Evolutionary conservation across 2,888 invertebrate genomes (phyloP), one percentile per base, ranked within the genome.

Genomic region (Drosophila mimetica): DNA sequence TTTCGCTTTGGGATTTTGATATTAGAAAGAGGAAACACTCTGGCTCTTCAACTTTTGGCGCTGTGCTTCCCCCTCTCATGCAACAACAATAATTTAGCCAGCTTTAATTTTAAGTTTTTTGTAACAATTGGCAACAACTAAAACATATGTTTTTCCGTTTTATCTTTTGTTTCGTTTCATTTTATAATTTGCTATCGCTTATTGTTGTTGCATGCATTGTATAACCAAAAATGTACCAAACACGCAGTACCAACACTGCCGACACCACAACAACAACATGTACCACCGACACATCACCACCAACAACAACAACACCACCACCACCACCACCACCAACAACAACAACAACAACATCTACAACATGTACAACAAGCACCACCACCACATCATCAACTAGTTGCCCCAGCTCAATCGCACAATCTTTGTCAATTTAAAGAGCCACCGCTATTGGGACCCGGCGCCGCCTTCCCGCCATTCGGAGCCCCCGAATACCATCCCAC

Each of bases 361-460:
- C 77, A 74, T n/a, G n/a, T n/a, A 0, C 79, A 84, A 0, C 81
- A 74, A 0, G 77, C 74, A 0, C 80, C 70, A 0, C 73, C 75
- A 0, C 78, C 72, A 0, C 85, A 79, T 0, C 79, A 86, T 54
- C 82, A 84, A 70, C 78, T 82, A 75, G 87, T 85, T 84, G 82
- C 86, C 69, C 74, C 78, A 84, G 82, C 82, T 83, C 82, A 83
- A 83, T 71, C 89, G 84, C 89, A 89, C 86, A 89, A 90, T 91
- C 90, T 90, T 91, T 89, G 88, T 91, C 90, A 89, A 90, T 91
- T 92, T 91, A 89, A 91, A 92, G 92, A 92, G 85, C 92, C 92
- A 79, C 91, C 92, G 80, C 89, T 92, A 71, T 81, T 92, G 90
- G 92, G 92, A 88, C 91, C 92, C 72, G 91, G 92, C 66, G 89